Evolutionary conservation across 2,113 vertebrate species (phyloP), one percentile per base, ranked within the genome.

Genomic region (Coracopsis vasa): DNA sequence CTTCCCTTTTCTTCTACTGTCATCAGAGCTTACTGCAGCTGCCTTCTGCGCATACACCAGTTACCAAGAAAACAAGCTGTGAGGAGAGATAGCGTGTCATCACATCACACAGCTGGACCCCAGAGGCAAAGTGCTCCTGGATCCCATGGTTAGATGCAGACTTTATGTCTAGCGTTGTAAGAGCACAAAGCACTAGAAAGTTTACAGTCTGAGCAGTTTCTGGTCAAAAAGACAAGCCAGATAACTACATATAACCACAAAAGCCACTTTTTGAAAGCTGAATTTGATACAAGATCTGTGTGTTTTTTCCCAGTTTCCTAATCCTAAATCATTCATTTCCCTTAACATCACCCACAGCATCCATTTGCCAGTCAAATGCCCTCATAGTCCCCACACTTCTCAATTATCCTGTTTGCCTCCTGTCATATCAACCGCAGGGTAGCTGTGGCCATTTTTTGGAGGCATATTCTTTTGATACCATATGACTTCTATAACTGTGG

Each of bases 221-320:
- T 92, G 69, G 42, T 92, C 51, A 67, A 88, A 92, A 96, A 88
- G 50, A 80, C 60, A 90, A 90, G 33, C 35, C 28, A 74, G 53
- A 58, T 66, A 85, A 53, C 35, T 69, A 14, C 48, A 33, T 33
- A 53, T 21, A 82, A 88, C 90, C 87, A 88, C 72, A 96, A 93
- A 95, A 94, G 16, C 71, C 75, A 77, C 82, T 83, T 88, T 88
- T 39, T 84, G 82, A 88, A 95, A 91, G 31, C 39, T 81, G 47
- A 73, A 71, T 86, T 70, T 86, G 64, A 74, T 78, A 74, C 45
- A 71, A 54, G 39, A 66, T 74, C 65, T 81, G 27, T 74, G 72
- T 31, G 9, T 51, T 20, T 86, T 94, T 94, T 86, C 69, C 24
- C 37, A 24, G 48, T 79, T 94, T 84, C 51, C 31, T 88, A 90